A percentile compares a stretch with the other conserved stretches of the same genome.
These are phyloP conservation scores for Halichoeres trimaculatus DNA, from an alignment of 2,113 vertebrate genomes.

Conservation along the genomic window DNA sequence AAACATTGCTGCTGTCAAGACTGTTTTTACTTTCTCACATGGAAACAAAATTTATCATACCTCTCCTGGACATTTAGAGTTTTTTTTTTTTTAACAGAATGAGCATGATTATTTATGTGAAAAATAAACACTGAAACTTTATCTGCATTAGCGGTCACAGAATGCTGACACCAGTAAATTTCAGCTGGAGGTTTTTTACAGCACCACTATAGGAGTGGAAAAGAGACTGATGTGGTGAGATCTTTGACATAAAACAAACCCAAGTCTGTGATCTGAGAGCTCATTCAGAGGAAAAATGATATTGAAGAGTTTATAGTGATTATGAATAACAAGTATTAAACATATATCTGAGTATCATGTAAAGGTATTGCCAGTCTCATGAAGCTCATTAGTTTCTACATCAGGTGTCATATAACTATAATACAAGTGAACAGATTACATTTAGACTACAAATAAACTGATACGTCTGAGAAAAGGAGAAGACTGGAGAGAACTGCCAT, in stretches of 20 bases:
- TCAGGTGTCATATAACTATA: too few species aligned
- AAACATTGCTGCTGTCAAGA: constrained; percentile 71
- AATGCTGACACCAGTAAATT: constrained; percentile 60
- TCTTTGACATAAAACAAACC: not conserved
- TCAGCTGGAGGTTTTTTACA: constrained; percentile 29
- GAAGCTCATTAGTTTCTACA: not conserved
- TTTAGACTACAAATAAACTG: not conserved
- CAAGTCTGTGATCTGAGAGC: too few species aligned
- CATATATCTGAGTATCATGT: not conserved
- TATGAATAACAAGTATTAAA: not conserved
- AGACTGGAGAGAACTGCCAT: not conserved
- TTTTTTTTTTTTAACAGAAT: constrained; percentile 36
- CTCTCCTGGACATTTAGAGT: constrained; percentile 41
- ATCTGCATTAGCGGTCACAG: constrained; percentile 68
- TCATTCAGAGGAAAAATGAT: too few species aligned
- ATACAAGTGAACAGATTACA: too few species aligned
- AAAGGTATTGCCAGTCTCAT: not conserved
- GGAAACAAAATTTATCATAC: constrained; percentile 75
- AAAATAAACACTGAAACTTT: constrained; percentile 75
- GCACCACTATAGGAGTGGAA: constrained; percentile 3
- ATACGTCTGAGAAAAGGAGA: not conserved
- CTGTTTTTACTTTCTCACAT: constrained; percentile 73
- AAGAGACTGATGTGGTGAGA: constrained; percentile 38
- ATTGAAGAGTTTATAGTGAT: not conserved
- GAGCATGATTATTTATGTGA: constrained; percentile 66